phyloP scores from a whole-genome alignment of 2,888 invertebrate species.

The Liopterus haemorrhoidalis region DNA sequence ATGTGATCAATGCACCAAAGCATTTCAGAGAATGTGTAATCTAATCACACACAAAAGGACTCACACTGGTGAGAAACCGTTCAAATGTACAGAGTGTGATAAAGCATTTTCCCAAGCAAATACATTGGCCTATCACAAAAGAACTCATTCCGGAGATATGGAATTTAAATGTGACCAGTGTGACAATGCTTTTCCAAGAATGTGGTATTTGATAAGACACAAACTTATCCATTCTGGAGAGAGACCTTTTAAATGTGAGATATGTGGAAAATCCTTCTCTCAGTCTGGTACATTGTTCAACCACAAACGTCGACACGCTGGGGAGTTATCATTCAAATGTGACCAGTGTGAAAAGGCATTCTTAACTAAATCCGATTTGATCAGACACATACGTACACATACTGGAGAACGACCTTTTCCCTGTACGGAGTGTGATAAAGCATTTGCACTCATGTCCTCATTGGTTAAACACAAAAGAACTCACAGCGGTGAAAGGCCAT shows the following conservation, averaged over 20 bases:
- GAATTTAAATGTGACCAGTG: conserved; percentile 28
- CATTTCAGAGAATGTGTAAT: too few relatives aligned
- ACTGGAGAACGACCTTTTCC: conserved; percentile 29
- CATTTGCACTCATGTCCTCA: too few relatives aligned
- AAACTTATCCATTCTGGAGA: conserved; percentile 26
- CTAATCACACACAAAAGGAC: too few relatives aligned
- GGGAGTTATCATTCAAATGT: conserved; percentile 25
- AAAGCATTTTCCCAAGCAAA: too few relatives aligned
- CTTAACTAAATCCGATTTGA: conserved; percentile 27
- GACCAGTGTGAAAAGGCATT: conserved; percentile 28
- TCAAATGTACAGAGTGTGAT: too few relatives aligned
- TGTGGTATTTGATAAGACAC: conserved; percentile 27
- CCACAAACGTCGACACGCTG: conserved; percentile 28
- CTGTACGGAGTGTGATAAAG: conserved; percentile 30
- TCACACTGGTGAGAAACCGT: too few relatives aligned
- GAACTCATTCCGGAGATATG: conserved; percentile 25
- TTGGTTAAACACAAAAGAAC: too few relatives aligned
- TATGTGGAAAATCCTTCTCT: conserved; percentile 29
- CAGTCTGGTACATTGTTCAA: conserved; percentile 30
- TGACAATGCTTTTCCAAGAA: conserved; percentile 24
- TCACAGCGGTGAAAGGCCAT: too few relatives aligned
- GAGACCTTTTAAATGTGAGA: conserved; percentile 20
- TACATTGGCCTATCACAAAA: too few relatives aligned
- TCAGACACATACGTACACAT: conserved; percentile 29
- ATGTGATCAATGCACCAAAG: too few relatives aligned